phyloP scores from a whole-genome alignment of 23 tunicate species.

The Trididemnum miniatum region DNA sequence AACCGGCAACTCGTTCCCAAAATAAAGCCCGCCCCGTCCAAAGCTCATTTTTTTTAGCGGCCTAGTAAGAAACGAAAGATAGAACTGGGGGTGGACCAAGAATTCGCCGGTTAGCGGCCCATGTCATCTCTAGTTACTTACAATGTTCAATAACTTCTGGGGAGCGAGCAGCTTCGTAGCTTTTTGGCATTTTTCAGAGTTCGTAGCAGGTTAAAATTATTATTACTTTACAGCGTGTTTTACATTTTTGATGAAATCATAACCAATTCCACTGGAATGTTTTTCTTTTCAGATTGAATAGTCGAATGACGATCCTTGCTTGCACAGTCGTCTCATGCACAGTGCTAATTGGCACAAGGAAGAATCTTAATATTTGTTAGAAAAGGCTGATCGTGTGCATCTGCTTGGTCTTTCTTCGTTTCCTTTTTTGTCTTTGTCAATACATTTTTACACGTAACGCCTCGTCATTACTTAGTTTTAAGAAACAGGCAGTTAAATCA shows the following conservation, averaged over 20 bases:
- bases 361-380: not conserved
- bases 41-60: too few relatives aligned
- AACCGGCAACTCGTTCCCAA: too few relatives aligned
- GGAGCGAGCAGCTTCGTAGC: not conserved
- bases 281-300: not conserved
- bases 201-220: not conserved
- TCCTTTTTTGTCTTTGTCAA: constrained; percentile 16
- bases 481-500: too few relatives aligned
- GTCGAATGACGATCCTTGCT: not conserved
- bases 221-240: not conserved
- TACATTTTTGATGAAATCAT: not conserved
- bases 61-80: too few relatives aligned
- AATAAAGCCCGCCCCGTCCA: too few relatives aligned
- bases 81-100: too few relatives aligned
- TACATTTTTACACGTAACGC: too few relatives aligned
- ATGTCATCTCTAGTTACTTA: too few relatives aligned
- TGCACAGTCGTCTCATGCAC: not conserved
- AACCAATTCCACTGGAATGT: too few relatives aligned
- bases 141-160: too few relatives aligned
- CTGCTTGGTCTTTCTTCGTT: constrained; percentile 8
- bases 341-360: constrained; percentile 9
- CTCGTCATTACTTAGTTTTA: too few relatives aligned
- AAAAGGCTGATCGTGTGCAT: constrained; percentile 29
- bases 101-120: too few relatives aligned
- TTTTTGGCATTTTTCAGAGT: not conserved